phyloP scores from a whole-genome alignment of 2,113 vertebrate genomes.

The Sinocyclocheilus grahami region DNA sequence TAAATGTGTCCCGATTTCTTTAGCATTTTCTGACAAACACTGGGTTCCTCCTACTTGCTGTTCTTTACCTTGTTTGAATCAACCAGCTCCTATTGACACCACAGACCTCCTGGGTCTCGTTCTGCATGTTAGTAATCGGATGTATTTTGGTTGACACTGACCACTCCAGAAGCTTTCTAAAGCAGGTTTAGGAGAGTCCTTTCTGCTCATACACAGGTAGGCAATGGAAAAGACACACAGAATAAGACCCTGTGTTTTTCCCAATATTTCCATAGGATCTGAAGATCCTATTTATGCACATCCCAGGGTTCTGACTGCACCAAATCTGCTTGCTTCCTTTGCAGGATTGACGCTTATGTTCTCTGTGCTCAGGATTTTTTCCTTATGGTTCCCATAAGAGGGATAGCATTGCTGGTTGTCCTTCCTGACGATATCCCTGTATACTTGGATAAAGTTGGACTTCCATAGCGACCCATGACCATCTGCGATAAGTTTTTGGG shows the following conservation, averaged over 20 bases:
- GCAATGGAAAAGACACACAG: background rate
- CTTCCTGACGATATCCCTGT: background rate
- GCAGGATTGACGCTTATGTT: background rate
- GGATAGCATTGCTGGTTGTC: background rate
- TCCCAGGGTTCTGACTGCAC: background rate
- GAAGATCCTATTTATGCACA: background rate
- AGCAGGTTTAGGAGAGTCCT: background rate
- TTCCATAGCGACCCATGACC: background rate
- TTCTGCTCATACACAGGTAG: background rate
- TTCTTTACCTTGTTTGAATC: background rate
- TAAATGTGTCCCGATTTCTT: background rate
- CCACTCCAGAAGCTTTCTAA: background rate
- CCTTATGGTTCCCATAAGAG: background rate
- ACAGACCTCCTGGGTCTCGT: background rate
- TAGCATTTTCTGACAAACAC: background rate
- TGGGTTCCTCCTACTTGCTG: background rate
- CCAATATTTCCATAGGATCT: background rate
- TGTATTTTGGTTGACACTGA: background rate
- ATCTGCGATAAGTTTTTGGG: background rate
- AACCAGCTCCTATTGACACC: background rate
- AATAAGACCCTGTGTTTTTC: background rate
- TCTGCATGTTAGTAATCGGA: background rate
- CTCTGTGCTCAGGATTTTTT: background rate
- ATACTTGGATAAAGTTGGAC: background rate
- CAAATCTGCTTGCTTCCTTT: conserved; percentile 1